Percentiles rank a stretch among this genome's conserved stretches.
phyloP scores from a whole-genome alignment of 2,888 invertebrate species.

The Limnephilus rhombicus region DNA sequence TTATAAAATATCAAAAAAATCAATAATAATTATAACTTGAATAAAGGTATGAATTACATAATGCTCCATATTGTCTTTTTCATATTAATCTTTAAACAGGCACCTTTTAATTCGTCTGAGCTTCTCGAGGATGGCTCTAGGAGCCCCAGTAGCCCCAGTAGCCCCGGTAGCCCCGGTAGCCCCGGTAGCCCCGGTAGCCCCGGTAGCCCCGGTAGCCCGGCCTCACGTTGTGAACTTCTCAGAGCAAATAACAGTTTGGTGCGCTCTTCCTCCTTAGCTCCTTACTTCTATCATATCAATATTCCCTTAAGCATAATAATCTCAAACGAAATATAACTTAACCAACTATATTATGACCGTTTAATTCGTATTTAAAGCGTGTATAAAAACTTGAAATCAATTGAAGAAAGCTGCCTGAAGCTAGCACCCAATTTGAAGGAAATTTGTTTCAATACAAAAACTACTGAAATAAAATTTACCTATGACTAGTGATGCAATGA shows the following conservation, averaged over 20 bases:
- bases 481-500: background rate
- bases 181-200: background rate
- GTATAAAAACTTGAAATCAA: slow-evolving; percentile 8
- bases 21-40: slow-evolving; percentile 12
- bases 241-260: slow-evolving; percentile 24
- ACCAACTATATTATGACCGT: slow-evolving; percentile 8
- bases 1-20: slow-evolving; percentile 13
- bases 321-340: slow-evolving; percentile 34
- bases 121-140: background rate
- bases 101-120: slow-evolving; percentile 42
- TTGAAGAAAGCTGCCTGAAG: slow-evolving; percentile 14
- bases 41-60: slow-evolving; percentile 31
- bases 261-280: slow-evolving; percentile 4
- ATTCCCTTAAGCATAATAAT: slow-evolving; percentile 45
- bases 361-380: slow-evolving; percentile 27
- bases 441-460: slow-evolving; percentile 1
- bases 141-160: background rate
- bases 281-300: slow-evolving; percentile 2
- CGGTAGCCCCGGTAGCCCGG: background rate
- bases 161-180: background rate
- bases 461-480: background rate
- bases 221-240: background rate
- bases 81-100: slow-evolving; percentile 44
- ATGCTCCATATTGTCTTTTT: slow-evolving; percentile 47
- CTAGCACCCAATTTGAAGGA: slow-evolving; percentile 10